These are phyloP conservation scores for Knipowitschia caucasica DNA, from an alignment of 2,797 vertebrate species.

Conservation along the genomic window DNA sequence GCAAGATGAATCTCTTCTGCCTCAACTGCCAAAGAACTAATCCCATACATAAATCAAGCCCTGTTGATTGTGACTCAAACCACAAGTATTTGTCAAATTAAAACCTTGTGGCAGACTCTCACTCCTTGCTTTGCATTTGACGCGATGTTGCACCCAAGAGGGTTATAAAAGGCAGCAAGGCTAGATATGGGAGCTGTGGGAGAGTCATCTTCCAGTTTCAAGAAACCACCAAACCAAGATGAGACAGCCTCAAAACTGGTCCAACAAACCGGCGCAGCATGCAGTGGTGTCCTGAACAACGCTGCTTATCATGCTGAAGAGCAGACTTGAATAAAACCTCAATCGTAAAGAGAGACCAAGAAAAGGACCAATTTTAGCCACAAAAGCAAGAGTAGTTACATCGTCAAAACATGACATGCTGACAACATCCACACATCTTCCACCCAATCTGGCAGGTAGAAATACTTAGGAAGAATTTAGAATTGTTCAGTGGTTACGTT, in stretches of 20 bases:
- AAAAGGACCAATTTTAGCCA: conserved; percentile 25
- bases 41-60: conserved; percentile 75
- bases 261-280: conserved; percentile 35
- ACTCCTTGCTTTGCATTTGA: conserved; percentile 70
- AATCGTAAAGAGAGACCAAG: conserved; percentile 20
- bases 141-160: conserved; percentile 64
- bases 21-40: conserved; percentile 72
- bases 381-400: conserved; percentile 16
- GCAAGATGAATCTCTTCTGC: conserved; percentile 61
- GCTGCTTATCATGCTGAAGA: conserved; percentile 12
- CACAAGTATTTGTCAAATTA: conserved; percentile 78
- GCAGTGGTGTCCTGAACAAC: conserved; percentile 26
- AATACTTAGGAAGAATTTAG: too few relatives aligned
- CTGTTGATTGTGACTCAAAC: conserved; percentile 78
- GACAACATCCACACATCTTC: neutral
- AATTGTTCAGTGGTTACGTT: too few relatives aligned
- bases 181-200: conserved; percentile 32
- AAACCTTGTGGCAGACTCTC: conserved; percentile 73
- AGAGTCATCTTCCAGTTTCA: conserved; percentile 45
- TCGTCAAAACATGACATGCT: neutral
- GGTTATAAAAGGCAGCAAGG: conserved; percentile 49
- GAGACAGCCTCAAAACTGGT: conserved; percentile 46
- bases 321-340: conserved; percentile 9
- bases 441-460: neutral
- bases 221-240: conserved; percentile 60